These are phyloP conservation scores for Mustela nigripes DNA, from an alignment of 2,113 vertebrate species.

Conservation along the genomic window DNA sequence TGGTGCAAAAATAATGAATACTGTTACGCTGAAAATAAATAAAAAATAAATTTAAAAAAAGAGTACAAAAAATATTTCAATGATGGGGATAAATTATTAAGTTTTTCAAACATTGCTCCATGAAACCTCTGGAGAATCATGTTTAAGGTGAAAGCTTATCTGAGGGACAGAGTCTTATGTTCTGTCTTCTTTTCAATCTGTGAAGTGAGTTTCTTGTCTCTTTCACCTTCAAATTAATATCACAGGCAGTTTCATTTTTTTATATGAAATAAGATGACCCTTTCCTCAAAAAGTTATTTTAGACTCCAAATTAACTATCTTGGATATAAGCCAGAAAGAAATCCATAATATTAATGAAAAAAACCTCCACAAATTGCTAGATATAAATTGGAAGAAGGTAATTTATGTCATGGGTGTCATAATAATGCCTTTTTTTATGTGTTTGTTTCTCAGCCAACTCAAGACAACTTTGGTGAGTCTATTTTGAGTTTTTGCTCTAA, in stretches of 20 bases:
- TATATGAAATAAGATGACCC: background rate
- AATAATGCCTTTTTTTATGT: constrained; percentile 82
- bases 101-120: background rate
- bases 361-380: background rate
- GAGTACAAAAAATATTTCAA: background rate
- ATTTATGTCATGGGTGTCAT: constrained; percentile 61
- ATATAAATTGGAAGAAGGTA: constrained; percentile 22
- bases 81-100: background rate
- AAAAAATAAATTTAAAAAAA: too few species aligned
- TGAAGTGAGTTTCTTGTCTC: constrained; percentile 40
- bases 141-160: background rate
- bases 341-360: background rate
- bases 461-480: constrained; percentile 88
- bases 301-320: background rate
- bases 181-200: constrained; percentile 23
- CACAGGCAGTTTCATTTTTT: constrained; percentile 43
- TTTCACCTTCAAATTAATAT: constrained; percentile 20
- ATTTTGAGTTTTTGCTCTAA: constrained; percentile 79
- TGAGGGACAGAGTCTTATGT: background rate
- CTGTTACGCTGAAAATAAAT: too few species aligned
- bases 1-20: too few species aligned
- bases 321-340: background rate
- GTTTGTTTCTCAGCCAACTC: constrained; percentile 83
- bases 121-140: background rate
- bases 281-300: constrained; percentile 1